Evolutionary conservation across 2,113 vertebrate species (phyloP).

Genomic region (Dascyllus trimaculatus): DNA sequence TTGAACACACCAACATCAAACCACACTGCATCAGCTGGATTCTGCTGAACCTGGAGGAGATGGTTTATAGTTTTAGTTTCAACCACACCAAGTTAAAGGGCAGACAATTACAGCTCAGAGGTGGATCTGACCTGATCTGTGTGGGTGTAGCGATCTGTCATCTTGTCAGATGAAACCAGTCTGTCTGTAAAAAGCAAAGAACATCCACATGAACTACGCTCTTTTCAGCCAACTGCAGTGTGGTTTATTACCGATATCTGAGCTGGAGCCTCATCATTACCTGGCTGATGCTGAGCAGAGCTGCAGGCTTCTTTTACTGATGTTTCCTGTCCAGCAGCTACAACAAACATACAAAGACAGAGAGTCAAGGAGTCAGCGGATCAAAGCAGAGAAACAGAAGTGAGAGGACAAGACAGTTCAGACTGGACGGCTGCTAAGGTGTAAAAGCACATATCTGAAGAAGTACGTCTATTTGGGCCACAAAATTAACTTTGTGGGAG

Average conservation of each 20-base stretch:
- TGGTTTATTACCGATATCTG: background rate
- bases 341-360: background rate
- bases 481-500: no score
- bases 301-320: constrained; percentile 19
- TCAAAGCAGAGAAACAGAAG: background rate
- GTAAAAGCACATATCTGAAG: no score
- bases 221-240: background rate
- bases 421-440: no score
- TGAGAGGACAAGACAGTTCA: no score
- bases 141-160: background rate
- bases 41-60: constrained; percentile 24
- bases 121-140: constrained; percentile 55
- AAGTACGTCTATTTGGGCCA: no score
- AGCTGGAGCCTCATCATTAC: constrained; percentile 16
- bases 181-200: constrained; percentile 29
- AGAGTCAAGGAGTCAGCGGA: background rate
- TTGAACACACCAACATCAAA: constrained; percentile 96
- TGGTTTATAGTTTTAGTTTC: background rate
- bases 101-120: no score
- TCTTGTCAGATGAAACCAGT: background rate
- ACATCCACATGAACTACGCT: background rate
- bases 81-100: background rate
- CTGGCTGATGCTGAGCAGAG: constrained; percentile 43
- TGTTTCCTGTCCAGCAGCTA: constrained; percentile 34
- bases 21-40: constrained; percentile 80